Evolutionary conservation across 2,797 vertebrate species (phyloP).

Genomic region (Kryptopterus vitreolus): DNA sequence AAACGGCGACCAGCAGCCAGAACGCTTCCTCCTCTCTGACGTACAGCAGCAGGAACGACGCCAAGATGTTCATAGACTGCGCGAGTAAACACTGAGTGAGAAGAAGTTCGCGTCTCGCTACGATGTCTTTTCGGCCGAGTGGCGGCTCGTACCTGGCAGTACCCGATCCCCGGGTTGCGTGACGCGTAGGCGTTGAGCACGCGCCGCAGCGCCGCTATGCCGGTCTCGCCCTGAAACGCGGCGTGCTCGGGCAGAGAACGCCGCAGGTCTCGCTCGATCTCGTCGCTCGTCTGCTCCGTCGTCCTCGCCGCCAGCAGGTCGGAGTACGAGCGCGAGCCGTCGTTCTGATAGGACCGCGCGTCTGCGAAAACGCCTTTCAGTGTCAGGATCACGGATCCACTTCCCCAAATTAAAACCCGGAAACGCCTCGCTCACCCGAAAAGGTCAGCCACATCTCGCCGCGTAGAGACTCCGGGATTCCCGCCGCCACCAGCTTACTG

Average conservation of each 20-base stretch:
- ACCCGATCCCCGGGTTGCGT: constrained; percentile 94
- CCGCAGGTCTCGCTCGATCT: constrained; percentile 94
- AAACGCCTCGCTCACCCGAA: constrained; percentile 82
- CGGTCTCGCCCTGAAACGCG: constrained; percentile 90
- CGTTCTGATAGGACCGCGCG: constrained; percentile 78
- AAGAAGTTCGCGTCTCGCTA: no score
- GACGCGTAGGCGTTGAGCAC: constrained; percentile 92
- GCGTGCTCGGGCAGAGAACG: constrained; percentile 94
- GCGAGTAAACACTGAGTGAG: constrained; percentile 1
- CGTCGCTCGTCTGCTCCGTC: constrained; percentile 85
- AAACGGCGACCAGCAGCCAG: constrained; percentile 93
- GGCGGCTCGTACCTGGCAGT: constrained; percentile 86
- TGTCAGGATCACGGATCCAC: no score
- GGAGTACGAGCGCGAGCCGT: constrained; percentile 82
- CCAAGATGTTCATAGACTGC: constrained; percentile 97
- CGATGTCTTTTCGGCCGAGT: no score
- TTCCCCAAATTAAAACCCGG: no score
- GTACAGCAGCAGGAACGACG: constrained; percentile 91
- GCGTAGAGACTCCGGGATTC: constrained; percentile 88
- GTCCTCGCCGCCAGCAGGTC: constrained; percentile 84
- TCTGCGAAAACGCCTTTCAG: constrained; percentile 76
- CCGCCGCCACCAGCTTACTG: constrained; percentile 88
- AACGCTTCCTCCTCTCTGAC: constrained; percentile 95
- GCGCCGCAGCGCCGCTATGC: constrained; percentile 88
- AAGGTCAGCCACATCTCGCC: constrained; percentile 93